phyloP scores from a whole-genome alignment of 2,888 invertebrate species.

The Erebia ligea region DNA sequence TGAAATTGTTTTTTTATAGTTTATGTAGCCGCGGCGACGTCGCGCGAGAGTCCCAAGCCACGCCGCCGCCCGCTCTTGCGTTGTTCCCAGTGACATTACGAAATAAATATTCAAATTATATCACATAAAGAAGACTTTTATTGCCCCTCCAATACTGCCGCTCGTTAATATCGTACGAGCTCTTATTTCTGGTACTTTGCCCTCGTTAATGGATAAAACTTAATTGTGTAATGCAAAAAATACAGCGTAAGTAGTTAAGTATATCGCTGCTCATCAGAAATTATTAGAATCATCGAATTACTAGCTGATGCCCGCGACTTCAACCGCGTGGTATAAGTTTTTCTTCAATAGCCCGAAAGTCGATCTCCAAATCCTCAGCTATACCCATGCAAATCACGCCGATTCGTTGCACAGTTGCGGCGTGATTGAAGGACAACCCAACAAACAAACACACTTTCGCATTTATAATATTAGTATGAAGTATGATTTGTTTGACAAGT shows the following conservation, averaged over 20 bases:
- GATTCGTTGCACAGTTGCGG: too few species aligned
- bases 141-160: conserved; percentile 42
- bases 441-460: too few species aligned
- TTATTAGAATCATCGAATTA: not conserved
- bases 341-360: too few species aligned
- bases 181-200: conserved; percentile 31
- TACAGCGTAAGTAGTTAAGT: not conserved
- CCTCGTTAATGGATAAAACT: conserved; percentile 23
- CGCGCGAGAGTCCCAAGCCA: conserved; percentile 71
- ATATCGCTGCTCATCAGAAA: not conserved
- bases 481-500: too few species aligned
- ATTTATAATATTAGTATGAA: too few species aligned
- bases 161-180: conserved; percentile 35
- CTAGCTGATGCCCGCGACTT: too few species aligned
- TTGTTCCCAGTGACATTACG: conserved; percentile 80
- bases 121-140: conserved; percentile 60
- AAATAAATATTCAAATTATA: conserved; percentile 82
- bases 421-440: too few species aligned
- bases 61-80: conserved; percentile 68
- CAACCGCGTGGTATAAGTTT: too few species aligned
- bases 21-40: conserved; percentile 72
- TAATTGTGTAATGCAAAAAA: conserved; percentile 21
- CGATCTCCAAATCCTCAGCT: too few species aligned
- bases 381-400: too few species aligned
- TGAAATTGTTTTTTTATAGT: conserved; percentile 79